Evolutionary conservation across 2,797 vertebrate genomes (phyloP).

Genomic region (Lithobates pipiens): DNA sequence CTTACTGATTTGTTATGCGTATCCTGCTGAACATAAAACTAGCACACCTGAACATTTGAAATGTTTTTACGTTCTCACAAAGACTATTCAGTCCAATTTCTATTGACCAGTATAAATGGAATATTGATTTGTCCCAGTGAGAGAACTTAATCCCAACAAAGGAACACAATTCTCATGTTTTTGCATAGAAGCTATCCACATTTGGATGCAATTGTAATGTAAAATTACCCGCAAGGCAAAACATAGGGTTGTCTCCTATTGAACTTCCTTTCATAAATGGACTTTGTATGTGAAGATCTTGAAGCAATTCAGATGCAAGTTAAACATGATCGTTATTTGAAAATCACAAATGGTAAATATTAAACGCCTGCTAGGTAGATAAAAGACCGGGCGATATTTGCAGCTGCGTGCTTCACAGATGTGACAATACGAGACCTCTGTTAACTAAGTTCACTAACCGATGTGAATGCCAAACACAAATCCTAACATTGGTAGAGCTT

Average conservation of each 20-base stretch:
- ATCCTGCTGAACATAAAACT: background rate
- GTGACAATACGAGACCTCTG: constrained; percentile 15
- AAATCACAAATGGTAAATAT: constrained; percentile 60
- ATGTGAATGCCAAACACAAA: background rate
- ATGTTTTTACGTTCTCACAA: background rate
- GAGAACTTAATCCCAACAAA: background rate
- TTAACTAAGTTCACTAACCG: background rate
- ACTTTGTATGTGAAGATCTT: constrained; percentile 40
- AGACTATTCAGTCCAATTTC: background rate
- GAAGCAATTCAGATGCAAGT: constrained; percentile 56
- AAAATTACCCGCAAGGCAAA: constrained; percentile 45
- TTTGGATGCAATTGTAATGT: constrained; percentile 60
- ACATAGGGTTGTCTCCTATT: constrained; percentile 43
- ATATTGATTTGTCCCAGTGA: background rate
- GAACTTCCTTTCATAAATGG: constrained; percentile 56
- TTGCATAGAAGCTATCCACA: constrained; percentile 33
- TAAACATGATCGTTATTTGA: constrained; percentile 59
- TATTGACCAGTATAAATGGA: background rate
- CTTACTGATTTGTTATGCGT: background rate
- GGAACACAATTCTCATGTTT: background rate
- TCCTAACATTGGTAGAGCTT: no score
- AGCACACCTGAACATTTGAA: background rate
- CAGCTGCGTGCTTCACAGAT: constrained; percentile 45
- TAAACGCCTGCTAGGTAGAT: constrained; percentile 41
- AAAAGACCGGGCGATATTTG: constrained; percentile 39